Conservation (phyloP, 2,113 vertebrate species). For the Nannobrachium achirus region DNA sequence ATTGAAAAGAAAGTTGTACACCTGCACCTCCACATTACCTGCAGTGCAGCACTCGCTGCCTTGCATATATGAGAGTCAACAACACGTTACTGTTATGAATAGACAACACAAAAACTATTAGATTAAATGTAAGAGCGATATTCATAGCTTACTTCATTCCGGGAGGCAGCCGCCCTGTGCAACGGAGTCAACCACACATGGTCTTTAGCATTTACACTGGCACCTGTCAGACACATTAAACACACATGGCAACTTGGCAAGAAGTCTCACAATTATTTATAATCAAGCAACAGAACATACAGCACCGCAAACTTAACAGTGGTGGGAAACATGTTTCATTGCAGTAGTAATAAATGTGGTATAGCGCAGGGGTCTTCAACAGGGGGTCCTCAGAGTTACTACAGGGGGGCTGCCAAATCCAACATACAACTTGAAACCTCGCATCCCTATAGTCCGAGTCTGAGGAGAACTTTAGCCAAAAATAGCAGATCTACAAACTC, state of each 20-base stretch:
- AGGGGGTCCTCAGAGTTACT: no score
- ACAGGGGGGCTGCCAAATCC: no score
- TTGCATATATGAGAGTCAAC: constrained; percentile 3
- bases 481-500: no score
- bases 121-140: neutral
- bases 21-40: constrained; percentile 17
- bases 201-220: constrained; percentile 96
- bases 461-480: no score
- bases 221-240: constrained; percentile 78
- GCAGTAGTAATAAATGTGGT: no score
- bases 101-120: constrained; percentile 13
- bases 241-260: neutral
- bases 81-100: neutral
- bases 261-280: neutral
- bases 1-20: neutral
- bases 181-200: constrained; percentile 93
- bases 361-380: no score
- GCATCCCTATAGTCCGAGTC: no score
- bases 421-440: no score
- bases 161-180: constrained; percentile 92
- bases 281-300: neutral
- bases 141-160: constrained; percentile 85
- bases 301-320: neutral
- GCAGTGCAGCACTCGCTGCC: constrained; percentile 1
- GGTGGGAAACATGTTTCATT: no score